These are phyloP conservation scores for Cryptotis parvus DNA, from an alignment of 2,113 vertebrate species.

Conservation along the genomic window DNA sequence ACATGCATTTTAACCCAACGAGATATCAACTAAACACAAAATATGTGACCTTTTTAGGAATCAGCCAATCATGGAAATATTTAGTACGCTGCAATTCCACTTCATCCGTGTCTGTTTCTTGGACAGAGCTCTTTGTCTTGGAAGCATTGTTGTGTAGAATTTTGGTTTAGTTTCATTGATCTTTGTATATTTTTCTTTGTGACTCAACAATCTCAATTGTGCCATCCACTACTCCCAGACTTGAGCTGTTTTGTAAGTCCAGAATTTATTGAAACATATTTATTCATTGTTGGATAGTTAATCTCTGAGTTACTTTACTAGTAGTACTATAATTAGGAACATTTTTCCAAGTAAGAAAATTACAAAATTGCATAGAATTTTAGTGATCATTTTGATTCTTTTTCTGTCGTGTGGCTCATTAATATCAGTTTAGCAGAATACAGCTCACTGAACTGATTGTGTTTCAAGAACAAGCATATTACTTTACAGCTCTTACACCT, in stretches of 20 bases:
- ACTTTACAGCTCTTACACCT: neutral
- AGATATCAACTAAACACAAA: neutral
- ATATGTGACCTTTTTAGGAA: no score
- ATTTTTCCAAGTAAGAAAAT: no score
- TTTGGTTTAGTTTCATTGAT: neutral
- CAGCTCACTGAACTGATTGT: no score
- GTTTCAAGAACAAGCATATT: neutral
- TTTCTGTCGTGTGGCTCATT: neutral
- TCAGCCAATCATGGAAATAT: neutral
- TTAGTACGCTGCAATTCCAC: fast-evolving
- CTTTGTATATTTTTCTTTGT: neutral
- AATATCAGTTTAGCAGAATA: neutral
- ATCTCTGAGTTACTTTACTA: neutral
- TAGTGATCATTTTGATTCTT: neutral
- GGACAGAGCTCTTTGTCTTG: neutral
- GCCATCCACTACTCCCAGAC: neutral
- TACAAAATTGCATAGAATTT: neutral
- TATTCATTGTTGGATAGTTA: neutral
- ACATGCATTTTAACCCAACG: neutral
- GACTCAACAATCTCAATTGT: neutral
- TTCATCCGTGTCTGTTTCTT: neutral
- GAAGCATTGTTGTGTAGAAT: fast-evolving
- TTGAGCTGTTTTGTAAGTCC: neutral
- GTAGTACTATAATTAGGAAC: neutral
- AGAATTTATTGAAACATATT: neutral